Evolutionary conservation across 1,140 invertebrate species (phyloP).

Genomic region (Babylonia areolata): DNA sequence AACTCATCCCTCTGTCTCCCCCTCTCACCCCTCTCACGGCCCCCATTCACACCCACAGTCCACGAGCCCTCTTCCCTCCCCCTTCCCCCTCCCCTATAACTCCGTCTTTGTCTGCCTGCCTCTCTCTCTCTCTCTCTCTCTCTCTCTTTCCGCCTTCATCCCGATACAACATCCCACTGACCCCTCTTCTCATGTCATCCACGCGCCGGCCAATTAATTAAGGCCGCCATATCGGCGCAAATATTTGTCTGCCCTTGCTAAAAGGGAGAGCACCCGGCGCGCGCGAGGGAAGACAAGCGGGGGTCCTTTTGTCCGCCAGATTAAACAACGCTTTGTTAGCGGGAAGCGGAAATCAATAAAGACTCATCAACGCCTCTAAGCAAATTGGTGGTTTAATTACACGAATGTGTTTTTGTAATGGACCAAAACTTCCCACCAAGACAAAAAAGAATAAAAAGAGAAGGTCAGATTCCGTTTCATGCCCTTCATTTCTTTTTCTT

Average conservation of each 20-base stretch:
- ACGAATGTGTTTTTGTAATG: slow-evolving; percentile 27
- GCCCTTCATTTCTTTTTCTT: too few relatives aligned
- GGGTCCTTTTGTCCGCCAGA: slow-evolving; percentile 28
- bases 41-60: too few relatives aligned
- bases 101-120: neutral
- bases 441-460: neutral
- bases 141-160: neutral
- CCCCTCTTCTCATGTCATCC: neutral
- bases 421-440: neutral
- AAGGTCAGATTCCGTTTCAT: too few relatives aligned
- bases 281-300: neutral
- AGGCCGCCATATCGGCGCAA: slow-evolving; percentile 22
- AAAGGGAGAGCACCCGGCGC: too few relatives aligned
- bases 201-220: slow-evolving; percentile 33
- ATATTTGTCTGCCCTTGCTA: slow-evolving; percentile 24
- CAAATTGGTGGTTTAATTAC: slow-evolving; percentile 36
- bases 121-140: neutral
- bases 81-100: neutral
- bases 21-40: neutral
- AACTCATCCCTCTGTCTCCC: neutral
- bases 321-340: slow-evolving; percentile 38
- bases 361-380: neutral
- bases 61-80: too few relatives aligned
- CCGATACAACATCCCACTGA: slow-evolving; percentile 2
- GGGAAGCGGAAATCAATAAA: slow-evolving; percentile 7